Conservation (phyloP, 2,888 invertebrate genomes). For the Monochamus alternatus region DNA sequence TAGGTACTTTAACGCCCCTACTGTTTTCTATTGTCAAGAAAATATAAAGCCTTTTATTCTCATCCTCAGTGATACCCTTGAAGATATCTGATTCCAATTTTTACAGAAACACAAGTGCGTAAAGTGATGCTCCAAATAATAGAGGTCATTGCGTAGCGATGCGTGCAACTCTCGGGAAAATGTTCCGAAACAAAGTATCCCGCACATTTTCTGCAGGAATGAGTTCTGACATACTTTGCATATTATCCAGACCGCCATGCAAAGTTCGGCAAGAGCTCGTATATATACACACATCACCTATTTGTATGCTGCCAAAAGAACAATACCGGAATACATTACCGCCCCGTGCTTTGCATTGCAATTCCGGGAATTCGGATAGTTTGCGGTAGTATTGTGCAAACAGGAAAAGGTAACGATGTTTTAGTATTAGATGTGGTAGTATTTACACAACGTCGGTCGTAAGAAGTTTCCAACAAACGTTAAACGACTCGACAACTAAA, state of each 20-base stretch:
- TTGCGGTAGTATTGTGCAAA: neutral
- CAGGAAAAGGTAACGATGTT: neutral
- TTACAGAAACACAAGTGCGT: no score
- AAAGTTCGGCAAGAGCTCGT: neutral
- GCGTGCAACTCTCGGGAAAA: neutral
- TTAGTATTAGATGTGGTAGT: no score
- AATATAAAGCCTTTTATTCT: no score
- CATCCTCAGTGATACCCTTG: no score
- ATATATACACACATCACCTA: neutral
- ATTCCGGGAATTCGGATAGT: neutral
- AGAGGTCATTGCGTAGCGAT: no score
- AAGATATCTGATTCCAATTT: no score
- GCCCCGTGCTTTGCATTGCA: neutral
- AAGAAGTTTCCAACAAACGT: no score
- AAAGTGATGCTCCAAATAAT: no score
- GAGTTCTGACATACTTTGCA: neutral
- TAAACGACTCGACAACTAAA: no score
- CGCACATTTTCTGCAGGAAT: neutral
- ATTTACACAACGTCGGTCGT: no score
- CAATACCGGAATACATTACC: neutral
- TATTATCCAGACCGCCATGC: neutral
- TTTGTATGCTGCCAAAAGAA: slow-evolving; percentile 1
- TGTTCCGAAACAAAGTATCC: neutral
- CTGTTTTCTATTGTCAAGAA: no score
- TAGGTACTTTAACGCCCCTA: no score